phyloP scores from a whole-genome alignment of 2,888 invertebrate species.

The Folsomia manolachei region DNA sequence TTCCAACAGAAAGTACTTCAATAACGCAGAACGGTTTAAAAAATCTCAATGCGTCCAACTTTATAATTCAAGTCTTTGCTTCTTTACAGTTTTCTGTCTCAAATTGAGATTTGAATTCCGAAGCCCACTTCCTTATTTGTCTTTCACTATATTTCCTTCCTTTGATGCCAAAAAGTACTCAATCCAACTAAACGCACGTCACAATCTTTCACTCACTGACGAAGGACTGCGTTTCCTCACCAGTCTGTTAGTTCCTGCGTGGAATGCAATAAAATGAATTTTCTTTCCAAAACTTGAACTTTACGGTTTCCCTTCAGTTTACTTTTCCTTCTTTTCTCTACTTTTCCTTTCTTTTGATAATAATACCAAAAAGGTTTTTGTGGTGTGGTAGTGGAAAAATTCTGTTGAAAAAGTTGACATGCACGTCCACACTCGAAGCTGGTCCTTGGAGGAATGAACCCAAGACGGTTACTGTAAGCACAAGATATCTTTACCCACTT shows the following conservation, averaged over 20 bases:
- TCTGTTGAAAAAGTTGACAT: constrained; percentile 8
- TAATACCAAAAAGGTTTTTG: neutral
- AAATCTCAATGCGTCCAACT: neutral
- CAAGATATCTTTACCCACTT: neutral
- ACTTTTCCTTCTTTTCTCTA: too few species aligned
- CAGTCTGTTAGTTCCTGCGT: neutral
- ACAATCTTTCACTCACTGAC: too few species aligned
- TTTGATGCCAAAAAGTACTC: neutral
- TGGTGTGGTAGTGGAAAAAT: neutral
- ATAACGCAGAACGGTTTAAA: too few species aligned
- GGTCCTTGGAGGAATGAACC: constrained; percentile 33
- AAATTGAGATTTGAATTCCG: neutral
- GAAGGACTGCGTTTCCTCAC: too few species aligned
- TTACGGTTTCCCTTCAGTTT: too few species aligned
- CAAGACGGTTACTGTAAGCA: neutral
- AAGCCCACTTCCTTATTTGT: neutral
- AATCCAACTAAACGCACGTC: neutral
- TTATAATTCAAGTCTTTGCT: neutral
- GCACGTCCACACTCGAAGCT: constrained; percentile 35
- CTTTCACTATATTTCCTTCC: neutral
- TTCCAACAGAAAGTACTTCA: too few species aligned
- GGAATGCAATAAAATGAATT: neutral
- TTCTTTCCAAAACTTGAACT: neutral
- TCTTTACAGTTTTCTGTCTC: neutral
- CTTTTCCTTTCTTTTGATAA: neutral